Conservation (phyloP, 2,888 invertebrate genomes). For the Reticulitermes lucifugus region DNA sequence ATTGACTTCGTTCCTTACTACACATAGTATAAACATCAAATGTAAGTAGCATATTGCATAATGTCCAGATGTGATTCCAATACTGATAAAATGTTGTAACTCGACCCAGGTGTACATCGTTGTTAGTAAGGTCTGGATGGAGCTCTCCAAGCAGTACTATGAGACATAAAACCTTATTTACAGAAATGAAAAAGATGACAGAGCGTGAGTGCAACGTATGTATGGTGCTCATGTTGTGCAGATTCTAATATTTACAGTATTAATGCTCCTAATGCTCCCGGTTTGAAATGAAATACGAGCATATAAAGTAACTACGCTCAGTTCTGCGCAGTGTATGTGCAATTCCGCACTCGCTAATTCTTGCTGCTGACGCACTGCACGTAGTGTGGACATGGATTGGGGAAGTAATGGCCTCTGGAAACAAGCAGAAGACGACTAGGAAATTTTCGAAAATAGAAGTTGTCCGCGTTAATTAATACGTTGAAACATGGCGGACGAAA, state of each 20-base stretch:
- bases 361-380: neutral
- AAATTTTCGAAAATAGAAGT: neutral
- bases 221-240: too few species aligned
- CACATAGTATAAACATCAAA: neutral
- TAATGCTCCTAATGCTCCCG: neutral
- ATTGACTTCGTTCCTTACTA: constrained; percentile 4
- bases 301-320: too few species aligned
- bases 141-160: too few species aligned
- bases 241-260: neutral
- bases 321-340: neutral
- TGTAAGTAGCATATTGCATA: neutral
- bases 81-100: constrained; percentile 13
- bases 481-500: too few species aligned
- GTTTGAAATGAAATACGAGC: neutral
- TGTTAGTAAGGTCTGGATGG: too few species aligned
- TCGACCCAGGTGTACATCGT: neutral
- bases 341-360: neutral
- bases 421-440: too few species aligned
- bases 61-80: neutral
- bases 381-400: neutral
- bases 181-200: too few species aligned
- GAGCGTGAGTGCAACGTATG: too few species aligned
- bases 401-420: neutral
- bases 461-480: neutral
- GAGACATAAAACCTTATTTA: too few species aligned